A percentile compares a stretch with the other conserved stretches of the same genome.
Conservation (phyloP, 2,113 vertebrate genomes). For the Albula glossodonta region DNA sequence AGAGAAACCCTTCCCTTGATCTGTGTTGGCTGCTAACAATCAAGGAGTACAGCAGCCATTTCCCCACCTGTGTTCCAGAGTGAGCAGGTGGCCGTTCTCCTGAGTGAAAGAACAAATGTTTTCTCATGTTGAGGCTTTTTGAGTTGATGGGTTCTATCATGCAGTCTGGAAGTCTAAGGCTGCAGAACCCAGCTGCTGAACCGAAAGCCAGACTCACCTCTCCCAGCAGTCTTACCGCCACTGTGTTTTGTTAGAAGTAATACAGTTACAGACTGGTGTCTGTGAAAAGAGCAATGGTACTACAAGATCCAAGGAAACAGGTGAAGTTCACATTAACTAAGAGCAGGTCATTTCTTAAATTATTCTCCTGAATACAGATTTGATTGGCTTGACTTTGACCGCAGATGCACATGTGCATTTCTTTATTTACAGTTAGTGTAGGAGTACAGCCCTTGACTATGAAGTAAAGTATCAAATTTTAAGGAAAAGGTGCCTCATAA, state of each 20-base stretch:
- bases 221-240: neutral
- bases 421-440: neutral
- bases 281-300: neutral
- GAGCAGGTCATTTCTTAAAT: neutral
- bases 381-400: neutral
- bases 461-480: neutral
- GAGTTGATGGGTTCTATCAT: neutral
- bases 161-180: neutral
- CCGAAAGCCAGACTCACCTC: neutral
- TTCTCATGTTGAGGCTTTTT: neutral
- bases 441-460: neutral
- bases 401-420: neutral
- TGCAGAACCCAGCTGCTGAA: neutral
- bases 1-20: neutral
- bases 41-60: neutral
- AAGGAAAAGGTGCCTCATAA: neutral
- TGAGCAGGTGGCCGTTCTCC: neutral
- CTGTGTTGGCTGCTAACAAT: neutral
- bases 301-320: neutral
- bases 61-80: neutral
- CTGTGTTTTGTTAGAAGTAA: neutral
- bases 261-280: neutral
- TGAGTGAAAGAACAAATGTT: constrained; percentile 4
- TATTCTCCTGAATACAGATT: neutral
- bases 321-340: neutral